Evolutionary conservation across 2,797 vertebrate species (phyloP), one percentile per base, ranked within the genome.

Genomic region (Momotus momota): DNA sequence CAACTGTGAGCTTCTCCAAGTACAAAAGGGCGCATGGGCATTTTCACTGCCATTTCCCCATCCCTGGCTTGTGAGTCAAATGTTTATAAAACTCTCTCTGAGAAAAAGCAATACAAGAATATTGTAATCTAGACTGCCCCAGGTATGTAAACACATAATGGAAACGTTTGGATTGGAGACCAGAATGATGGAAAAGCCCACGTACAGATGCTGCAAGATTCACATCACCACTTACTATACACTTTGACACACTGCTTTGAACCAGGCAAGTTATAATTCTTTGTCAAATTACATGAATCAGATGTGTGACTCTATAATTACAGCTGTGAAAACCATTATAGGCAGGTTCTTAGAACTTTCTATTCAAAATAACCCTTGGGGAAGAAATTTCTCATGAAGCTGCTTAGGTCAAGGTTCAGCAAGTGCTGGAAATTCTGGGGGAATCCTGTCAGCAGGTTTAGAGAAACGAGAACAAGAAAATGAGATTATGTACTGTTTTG

Each of bases 291-390:
- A 93, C 57, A 31, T 72, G 78, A 85, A 88, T 95, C 90, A 96
- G 71, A 73, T 92, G 64, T 23, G 64, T 78, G 81, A 74, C 75
- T 92, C 75, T 95, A 14, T 95, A 96, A 97, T 97, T 97, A 96
- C 65, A 86, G 80, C 84, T 84, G 72, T 94, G 91, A 91, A 96
- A 96, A 92, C 64, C 88, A 94, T 92, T 81, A 70, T 86, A 87
- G 93, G 95, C 45, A 80, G 60, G 90, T 95, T 85, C 96, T 96
- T 96, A 91, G 83, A 74, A 77, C 64, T 94, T 93, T 94, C 86
- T 96, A 72, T 94, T 65, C 71, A 79, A 95, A 97, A 94, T 66
- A 88, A 73, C 88, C 86, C 81, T 51, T 54, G 70, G 93, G 95
- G 83, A 79, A 81, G 65, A 91, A 70, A 38, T 86, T 94, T 81